A percentile compares a stretch with the other conserved stretches of the same genome.
Evolutionary conservation across 2,113 vertebrate species (phyloP).

Genomic region (Accipiter virgatus): DNA sequence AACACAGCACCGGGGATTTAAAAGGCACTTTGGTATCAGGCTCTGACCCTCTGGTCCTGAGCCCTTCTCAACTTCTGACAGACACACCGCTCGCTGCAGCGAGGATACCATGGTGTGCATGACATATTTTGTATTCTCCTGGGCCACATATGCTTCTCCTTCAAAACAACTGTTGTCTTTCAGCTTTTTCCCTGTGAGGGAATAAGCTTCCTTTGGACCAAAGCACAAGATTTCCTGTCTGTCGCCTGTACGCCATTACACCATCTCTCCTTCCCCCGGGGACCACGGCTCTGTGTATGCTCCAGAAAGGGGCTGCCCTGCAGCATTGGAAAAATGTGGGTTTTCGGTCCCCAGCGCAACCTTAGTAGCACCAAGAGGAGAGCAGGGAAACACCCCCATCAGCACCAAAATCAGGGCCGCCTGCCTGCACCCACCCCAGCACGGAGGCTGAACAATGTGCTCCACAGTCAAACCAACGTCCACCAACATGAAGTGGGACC

Average conservation of each 20-base stretch:
- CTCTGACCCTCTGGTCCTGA: neutral
- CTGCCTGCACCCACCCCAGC: neutral
- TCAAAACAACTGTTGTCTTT: neutral
- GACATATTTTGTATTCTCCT: neutral
- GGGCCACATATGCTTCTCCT: neutral
- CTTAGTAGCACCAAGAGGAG: neutral
- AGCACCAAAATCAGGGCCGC: neutral
- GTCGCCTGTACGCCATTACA: neutral
- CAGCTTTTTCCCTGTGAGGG: neutral
- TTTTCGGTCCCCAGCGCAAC: accelerated
- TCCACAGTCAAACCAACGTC: neutral
- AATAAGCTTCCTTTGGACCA: neutral
- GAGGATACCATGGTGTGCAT: neutral
- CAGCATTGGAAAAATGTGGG: accelerated
- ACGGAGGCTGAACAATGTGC: neutral
- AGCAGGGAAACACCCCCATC: neutral
- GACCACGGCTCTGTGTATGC: neutral
- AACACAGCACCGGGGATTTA: neutral
- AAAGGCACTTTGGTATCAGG: neutral
- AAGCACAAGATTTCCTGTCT: neutral
- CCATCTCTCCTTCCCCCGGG: neutral
- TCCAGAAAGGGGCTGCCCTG: neutral
- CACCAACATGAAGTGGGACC: too few species aligned
- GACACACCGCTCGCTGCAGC: neutral
- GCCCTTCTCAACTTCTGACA: neutral